phyloP scores from a whole-genome alignment of 2,888 invertebrate species.

The Parnassius smintheus region DNA sequence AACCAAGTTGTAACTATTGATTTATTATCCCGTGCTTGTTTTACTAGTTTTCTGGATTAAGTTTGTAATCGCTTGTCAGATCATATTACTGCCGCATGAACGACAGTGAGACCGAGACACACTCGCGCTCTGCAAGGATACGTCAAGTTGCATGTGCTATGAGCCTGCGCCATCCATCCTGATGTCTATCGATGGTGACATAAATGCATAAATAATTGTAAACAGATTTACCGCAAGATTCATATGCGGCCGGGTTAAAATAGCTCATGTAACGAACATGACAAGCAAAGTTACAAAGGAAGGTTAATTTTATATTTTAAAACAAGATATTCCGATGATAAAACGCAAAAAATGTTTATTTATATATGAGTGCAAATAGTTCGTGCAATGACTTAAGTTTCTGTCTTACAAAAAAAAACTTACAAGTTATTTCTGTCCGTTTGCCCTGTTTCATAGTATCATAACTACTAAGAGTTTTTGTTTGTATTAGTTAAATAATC shows the following conservation, averaged over 20 bases:
- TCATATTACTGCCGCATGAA: slow-evolving; percentile 16
- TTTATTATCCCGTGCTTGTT: background rate
- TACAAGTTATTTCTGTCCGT: too few species aligned
- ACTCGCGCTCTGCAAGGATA: slow-evolving; percentile 18
- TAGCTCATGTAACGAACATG: slow-evolving; percentile 5
- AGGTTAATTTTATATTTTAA: background rate
- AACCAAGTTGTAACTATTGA: background rate
- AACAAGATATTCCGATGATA: too few species aligned
- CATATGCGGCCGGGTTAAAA: slow-evolving; percentile 4
- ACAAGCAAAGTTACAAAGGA: background rate
- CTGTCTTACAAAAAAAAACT: too few species aligned
- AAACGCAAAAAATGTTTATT: too few species aligned
- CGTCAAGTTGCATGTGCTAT: slow-evolving; percentile 22
- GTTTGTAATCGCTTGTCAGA: slow-evolving; percentile 17
- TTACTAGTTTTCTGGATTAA: slow-evolving; percentile 2
- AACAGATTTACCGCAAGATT: slow-evolving; percentile 26
- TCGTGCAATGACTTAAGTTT: too few species aligned
- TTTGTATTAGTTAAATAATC: too few species aligned
- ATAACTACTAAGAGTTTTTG: too few species aligned
- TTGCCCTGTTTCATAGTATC: too few species aligned
- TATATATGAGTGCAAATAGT: too few species aligned
- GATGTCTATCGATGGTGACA: slow-evolving; percentile 20
- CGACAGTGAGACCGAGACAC: slow-evolving; percentile 3
- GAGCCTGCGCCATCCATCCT: slow-evolving; percentile 6
- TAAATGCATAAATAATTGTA: slow-evolving; percentile 27